These are phyloP conservation scores for Serranus cabrilla DNA, from an alignment of 2,797 vertebrate species.

Conservation along the genomic window DNA sequence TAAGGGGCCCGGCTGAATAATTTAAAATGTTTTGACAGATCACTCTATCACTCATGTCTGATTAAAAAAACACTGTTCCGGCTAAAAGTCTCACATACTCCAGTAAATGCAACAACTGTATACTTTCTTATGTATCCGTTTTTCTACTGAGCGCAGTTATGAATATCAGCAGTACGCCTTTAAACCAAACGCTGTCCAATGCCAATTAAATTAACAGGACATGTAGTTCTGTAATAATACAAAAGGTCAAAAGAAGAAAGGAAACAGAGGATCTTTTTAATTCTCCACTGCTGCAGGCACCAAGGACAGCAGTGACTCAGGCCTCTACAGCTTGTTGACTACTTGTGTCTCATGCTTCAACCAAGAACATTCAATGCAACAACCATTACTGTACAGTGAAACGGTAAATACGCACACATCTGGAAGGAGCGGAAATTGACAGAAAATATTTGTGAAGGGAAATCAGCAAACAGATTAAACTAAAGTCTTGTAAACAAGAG, in stretches of 20 bases:
- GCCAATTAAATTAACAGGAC: slow-evolving; percentile 1
- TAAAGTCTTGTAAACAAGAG: slow-evolving; percentile 35
- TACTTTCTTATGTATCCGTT: not conserved
- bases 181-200: slow-evolving; percentile 21
- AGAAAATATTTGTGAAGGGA: slow-evolving; percentile 56
- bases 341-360: slow-evolving; percentile 28
- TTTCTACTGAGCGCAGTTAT: not conserved
- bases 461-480: slow-evolving; percentile 42
- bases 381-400: slow-evolving; percentile 9
- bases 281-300: slow-evolving; percentile 35
- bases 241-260: slow-evolving; percentile 33
- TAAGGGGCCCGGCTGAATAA: slow-evolving; percentile 75
- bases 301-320: slow-evolving; percentile 20
- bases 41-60: slow-evolving; percentile 69
- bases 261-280: slow-evolving; percentile 48
- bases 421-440: slow-evolving; percentile 14
- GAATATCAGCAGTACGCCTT: slow-evolving; percentile 10
- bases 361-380: slow-evolving; percentile 35
- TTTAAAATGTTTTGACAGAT: slow-evolving; percentile 77
- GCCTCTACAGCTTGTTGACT: slow-evolving; percentile 21
- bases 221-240: slow-evolving; percentile 23
- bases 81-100: slow-evolving; percentile 23
- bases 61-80: slow-evolving; percentile 48
- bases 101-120: slow-evolving; percentile 1
- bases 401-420: slow-evolving; percentile 4